phyloP scores from a whole-genome alignment of 1,140 invertebrate genomes.

The Aphelinus atriplicis region DNA sequence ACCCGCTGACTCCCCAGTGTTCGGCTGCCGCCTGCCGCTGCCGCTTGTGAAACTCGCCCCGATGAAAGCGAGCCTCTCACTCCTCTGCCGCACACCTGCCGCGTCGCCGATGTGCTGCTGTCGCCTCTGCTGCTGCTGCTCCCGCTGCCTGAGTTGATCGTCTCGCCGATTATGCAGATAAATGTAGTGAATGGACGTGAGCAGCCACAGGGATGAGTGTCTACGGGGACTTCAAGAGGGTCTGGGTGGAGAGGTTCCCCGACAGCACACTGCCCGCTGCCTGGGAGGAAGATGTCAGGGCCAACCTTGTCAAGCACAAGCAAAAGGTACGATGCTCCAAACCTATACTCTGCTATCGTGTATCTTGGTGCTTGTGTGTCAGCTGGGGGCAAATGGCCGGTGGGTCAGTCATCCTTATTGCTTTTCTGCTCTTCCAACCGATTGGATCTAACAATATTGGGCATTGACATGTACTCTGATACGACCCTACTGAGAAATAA shows the following conservation, averaged over 20 bases:
- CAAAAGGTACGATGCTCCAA: slow-evolving; percentile 67
- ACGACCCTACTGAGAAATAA: not conserved
- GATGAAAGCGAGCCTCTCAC: slow-evolving; percentile 29
- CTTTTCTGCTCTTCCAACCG: too few relatives aligned
- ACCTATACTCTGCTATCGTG: too few relatives aligned
- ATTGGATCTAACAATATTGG: too few relatives aligned
- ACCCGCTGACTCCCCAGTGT: slow-evolving; percentile 4
- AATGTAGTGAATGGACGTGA: slow-evolving; percentile 3
- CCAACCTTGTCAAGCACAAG: slow-evolving; percentile 88
- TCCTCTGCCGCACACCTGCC: not conserved
- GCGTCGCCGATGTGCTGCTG: not conserved
- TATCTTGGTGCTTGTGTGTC: too few relatives aligned
- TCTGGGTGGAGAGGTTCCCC: slow-evolving; percentile 88
- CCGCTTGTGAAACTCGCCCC: slow-evolving; percentile 26
- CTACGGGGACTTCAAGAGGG: slow-evolving; percentile 86
- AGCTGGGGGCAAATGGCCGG: too few relatives aligned
- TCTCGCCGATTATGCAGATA: not conserved
- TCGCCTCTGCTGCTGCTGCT: not conserved
- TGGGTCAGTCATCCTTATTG: too few relatives aligned
- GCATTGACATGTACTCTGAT: too few relatives aligned
- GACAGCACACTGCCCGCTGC: slow-evolving; percentile 86
- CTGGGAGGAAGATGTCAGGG: slow-evolving; percentile 90
- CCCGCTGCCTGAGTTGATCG: not conserved
- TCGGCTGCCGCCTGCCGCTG: slow-evolving; percentile 15
- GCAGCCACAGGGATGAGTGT: slow-evolving; percentile 75